Percentiles rank a stretch among this genome's conserved stretches.
These are phyloP conservation scores for Hesperophylax magnus DNA, from an alignment of 1,140 invertebrate genomes.

Conservation along the genomic window DNA sequence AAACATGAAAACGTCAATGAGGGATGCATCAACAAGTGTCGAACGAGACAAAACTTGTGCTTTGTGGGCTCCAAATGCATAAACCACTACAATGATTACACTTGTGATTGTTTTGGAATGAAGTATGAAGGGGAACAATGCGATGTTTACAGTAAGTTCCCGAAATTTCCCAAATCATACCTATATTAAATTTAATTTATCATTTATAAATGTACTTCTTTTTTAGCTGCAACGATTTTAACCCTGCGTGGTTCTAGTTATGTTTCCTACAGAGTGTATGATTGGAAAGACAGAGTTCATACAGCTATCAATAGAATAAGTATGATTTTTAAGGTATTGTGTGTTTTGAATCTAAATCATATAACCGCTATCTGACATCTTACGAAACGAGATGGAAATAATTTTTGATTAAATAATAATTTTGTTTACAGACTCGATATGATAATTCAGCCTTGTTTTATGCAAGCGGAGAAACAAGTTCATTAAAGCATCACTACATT, in stretches of 20 bases:
- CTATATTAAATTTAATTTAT: neutral
- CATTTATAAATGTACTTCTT: conserved; percentile 49
- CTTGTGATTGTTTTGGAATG: conserved; percentile 93
- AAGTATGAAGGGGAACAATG: conserved; percentile 91
- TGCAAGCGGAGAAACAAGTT: conserved; percentile 87
- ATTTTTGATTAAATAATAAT: conserved; percentile 14
- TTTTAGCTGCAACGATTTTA: conserved; percentile 86
- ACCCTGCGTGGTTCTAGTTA: conserved; percentile 92
- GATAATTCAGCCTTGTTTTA: conserved; percentile 91
- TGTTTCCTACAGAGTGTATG: conserved; percentile 92
- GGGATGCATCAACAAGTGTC: conserved; percentile 86
- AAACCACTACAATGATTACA: conserved; percentile 89
- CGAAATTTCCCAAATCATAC: neutral
- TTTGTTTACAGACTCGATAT: conserved; percentile 78
- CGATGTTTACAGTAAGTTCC: conserved; percentile 87
- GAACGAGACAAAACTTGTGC: conserved; percentile 84
- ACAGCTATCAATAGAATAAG: conserved; percentile 89
- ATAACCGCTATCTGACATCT: neutral
- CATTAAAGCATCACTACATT: conserved; percentile 84
- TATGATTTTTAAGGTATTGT: conserved; percentile 85
- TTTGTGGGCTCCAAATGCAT: conserved; percentile 88
- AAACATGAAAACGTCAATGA: conserved; percentile 90
- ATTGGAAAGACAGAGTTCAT: conserved; percentile 92
- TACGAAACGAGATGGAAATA: neutral
- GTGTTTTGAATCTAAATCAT: conserved; percentile 9